Evolutionary conservation across 2,888 invertebrate species (phyloP), one percentile per base, ranked within the genome.

Genomic region (Mylabris sibirica): DNA sequence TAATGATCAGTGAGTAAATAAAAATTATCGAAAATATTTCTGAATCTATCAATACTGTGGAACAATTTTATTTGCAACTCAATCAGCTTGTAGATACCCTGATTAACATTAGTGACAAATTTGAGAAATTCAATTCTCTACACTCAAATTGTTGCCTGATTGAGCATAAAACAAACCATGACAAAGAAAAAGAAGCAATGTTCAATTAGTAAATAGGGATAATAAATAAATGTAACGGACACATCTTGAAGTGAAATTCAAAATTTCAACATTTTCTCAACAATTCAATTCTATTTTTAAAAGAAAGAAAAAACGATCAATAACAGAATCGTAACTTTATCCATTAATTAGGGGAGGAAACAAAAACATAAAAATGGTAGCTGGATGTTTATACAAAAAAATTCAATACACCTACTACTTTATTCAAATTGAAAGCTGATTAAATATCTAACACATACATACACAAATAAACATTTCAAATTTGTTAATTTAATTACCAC

Each of bases 361-460:
- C 30, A 57, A 57, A 57, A 57, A 57, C 57, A 57, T 1, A 24
- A 11, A 57, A 57, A 14, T 12, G 57, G 57, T 24, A 24, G 57
- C 26, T 5, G 26, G 14, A 22, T 4, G 17, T 17, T 44, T 12
- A 12, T 49, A 0, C 11, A 12, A n/a, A 57, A 57, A 26, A 57
- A 57, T 57, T 57, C 57, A 57, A 57, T 26, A 57, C 24, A 57
- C 24, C 57, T 5, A 57, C 24, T 30, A 30, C 30, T 30, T 57
- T 12, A 26, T 57, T 8, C 57, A 26, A 26, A 24, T 57, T 24
- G 57, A 26, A 24, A 14, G 3, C 26, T 57, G 57, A 57, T 57
- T 57, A 57, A 26, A 57, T 57, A 6, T 12, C 24, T 24, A 24
- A 12, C 8, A 26, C 26, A 57, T 2, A 11, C 14, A 26, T n/a